Conservation (phyloP, 35 echinoderm and acorn worm species). For the Holothuria glaberrima region DNA sequence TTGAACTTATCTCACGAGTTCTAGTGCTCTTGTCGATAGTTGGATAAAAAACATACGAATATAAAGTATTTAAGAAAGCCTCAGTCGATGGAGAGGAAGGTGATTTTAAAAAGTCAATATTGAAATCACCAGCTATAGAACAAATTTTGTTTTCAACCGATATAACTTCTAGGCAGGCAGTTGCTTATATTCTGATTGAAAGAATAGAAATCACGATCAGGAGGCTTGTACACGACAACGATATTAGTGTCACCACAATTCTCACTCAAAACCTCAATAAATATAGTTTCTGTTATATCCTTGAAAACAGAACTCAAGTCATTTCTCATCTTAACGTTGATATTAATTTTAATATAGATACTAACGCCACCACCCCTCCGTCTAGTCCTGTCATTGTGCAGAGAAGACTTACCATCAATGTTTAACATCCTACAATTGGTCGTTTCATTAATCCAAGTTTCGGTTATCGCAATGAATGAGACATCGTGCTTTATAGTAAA, state of each 20-base stretch:
- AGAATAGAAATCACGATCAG: background rate
- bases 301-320: too few species aligned
- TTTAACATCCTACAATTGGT: too few species aligned
- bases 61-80: background rate
- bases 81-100: background rate
- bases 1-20: background rate
- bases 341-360: slow-evolving; percentile 21
- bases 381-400: background rate
- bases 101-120: slow-evolving; percentile 27
- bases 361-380: background rate
- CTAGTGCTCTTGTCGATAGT: slow-evolving; percentile 13
- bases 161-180: slow-evolving; percentile 9
- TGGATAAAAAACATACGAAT: background rate
- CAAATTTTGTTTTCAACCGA: background rate
- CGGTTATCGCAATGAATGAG: slow-evolving; percentile 8
- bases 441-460: too few species aligned
- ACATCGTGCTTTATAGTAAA: background rate
- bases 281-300: background rate
- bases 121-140: background rate
- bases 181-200: slow-evolving; percentile 15
- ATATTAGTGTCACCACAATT: background rate
- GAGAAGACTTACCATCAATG: slow-evolving; percentile 2
- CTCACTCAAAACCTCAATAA: background rate
- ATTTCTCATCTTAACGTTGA: background rate
- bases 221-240: background rate